Evolutionary conservation across 2,888 invertebrate genomes (phyloP), one percentile per base, ranked within the genome.

Genomic region (Rhagium mordax): DNA sequence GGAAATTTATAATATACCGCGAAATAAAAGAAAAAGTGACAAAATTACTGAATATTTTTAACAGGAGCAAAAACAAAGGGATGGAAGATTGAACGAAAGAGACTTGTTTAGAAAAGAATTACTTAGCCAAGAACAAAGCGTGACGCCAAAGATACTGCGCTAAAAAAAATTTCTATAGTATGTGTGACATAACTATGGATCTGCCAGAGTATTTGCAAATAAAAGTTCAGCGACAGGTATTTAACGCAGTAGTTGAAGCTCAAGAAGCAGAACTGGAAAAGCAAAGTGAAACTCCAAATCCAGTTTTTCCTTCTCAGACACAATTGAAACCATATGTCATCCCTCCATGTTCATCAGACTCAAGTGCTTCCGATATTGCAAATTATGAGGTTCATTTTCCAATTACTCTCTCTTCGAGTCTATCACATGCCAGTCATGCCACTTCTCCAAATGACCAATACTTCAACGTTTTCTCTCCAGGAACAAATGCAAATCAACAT

Each of bases 11-110:
- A 41, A 41, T 41, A 41, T 3, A 41, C 41, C 13, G 41, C 41
- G 13, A 41, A 41, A 41, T 41, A 41, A 41, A 41, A 41, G 13
- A 41, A 41, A 24, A 41, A 41, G 13, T 41, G 41, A 41, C 13
- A 49, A 61, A 27, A n/a, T 33, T 10, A 51, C 29, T 13, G 21
- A 61, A 71, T 48, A 66, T 62, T 15, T 62, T 21, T 57, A 66
- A 60, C 20, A 16, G n/a, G 59, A 66, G 48, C 49, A 57, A 69
- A 69, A 72, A n/a, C n/a, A 55, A 48, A 61, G 27, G 27, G 67
- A 67, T 55, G 62, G 51, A 53, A 72, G 10, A 15, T 60, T 51
- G 20, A 16, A 33, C 3, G 68, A 7, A 55, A 72, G 68, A 64
- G 68, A 72, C 48, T 24, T 13, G 16, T 72, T 48, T 7, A 67